phyloP scores from a whole-genome alignment of 1,140 invertebrate species.

The Diprion similis region DNA sequence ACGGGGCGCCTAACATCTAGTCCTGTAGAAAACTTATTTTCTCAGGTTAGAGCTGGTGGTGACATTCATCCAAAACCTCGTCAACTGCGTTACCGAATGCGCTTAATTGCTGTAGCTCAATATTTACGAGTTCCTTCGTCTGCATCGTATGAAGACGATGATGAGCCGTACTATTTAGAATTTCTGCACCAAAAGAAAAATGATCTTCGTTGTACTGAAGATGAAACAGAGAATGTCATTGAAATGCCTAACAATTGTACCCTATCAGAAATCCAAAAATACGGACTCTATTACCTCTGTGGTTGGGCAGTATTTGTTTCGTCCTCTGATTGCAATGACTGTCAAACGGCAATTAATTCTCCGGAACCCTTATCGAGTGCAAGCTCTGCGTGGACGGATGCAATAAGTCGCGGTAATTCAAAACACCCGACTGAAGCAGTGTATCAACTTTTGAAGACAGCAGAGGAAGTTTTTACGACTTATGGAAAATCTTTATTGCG shows the following conservation, averaged over 20 bases:
- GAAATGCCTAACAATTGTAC: neutral
- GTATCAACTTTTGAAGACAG: neutral
- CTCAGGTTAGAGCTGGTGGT: slow-evolving; percentile 8
- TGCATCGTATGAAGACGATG: slow-evolving; percentile 18
- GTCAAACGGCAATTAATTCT: neutral
- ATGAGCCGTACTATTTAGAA: slow-evolving; percentile 17
- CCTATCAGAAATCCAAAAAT: neutral
- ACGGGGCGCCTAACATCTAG: slow-evolving; percentile 14
- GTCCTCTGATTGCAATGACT: neutral
- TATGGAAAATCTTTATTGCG: neutral
- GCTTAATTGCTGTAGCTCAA: slow-evolving; percentile 11
- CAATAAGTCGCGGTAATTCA: neutral
- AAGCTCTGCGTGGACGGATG: neutral
- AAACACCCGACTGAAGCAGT: neutral
- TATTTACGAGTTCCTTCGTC: slow-evolving; percentile 9
- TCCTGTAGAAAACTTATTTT: slow-evolving; percentile 20
- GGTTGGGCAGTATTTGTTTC: slow-evolving; percentile 2
- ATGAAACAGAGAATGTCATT: neutral
- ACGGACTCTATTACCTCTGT: slow-evolving; percentile 2
- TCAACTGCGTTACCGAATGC: slow-evolving; percentile 14
- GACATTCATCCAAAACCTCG: slow-evolving; percentile 17
- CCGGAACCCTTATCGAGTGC: neutral
- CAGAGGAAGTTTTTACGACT: neutral
- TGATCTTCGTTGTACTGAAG: neutral
- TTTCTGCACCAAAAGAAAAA: slow-evolving; percentile 5